Evolutionary conservation across 2,113 vertebrate genomes (phyloP).

Genomic region (Dermatemys mawii): DNA sequence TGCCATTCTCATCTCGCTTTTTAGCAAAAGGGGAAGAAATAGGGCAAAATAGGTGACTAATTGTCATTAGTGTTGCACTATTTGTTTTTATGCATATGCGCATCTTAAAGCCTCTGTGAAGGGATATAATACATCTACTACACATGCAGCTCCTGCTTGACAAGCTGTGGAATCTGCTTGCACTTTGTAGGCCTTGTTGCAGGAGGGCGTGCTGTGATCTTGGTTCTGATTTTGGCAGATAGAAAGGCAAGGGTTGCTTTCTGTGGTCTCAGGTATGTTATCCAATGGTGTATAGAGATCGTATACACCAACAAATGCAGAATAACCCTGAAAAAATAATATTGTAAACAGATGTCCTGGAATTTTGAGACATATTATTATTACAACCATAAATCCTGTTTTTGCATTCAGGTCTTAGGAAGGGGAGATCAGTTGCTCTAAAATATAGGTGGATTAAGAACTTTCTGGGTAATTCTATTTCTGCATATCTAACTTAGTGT

Average conservation of each 20-base stretch:
- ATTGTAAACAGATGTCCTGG: not conserved
- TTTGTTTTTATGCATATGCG: not conserved
- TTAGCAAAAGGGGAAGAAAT: not conserved
- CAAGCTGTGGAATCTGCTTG: not conserved
- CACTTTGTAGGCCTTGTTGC: accelerated
- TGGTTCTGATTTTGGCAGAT: not conserved
- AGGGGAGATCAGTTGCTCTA: not conserved
- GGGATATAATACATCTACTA: not conserved
- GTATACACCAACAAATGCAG: not conserved
- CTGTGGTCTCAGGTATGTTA: not conserved
- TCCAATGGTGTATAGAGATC: not conserved
- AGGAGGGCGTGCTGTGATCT: not conserved
- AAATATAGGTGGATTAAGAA: not conserved
- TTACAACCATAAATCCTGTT: not conserved
- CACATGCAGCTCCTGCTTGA: not conserved
- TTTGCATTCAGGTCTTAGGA: not conserved
- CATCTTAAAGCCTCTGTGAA: not conserved
- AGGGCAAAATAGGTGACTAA: not conserved
- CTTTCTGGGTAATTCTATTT: not conserved
- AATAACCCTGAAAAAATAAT: not conserved
- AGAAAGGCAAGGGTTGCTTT: not conserved
- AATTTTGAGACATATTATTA: not conserved
- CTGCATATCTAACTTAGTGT: not conserved
- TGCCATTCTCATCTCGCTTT: not conserved
- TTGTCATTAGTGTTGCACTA: not conserved